These are phyloP conservation scores for Hormiphora californensis DNA, from an alignment of 37 sponge, comb jelly and placozoan genomes.

Conservation along the genomic window DNA sequence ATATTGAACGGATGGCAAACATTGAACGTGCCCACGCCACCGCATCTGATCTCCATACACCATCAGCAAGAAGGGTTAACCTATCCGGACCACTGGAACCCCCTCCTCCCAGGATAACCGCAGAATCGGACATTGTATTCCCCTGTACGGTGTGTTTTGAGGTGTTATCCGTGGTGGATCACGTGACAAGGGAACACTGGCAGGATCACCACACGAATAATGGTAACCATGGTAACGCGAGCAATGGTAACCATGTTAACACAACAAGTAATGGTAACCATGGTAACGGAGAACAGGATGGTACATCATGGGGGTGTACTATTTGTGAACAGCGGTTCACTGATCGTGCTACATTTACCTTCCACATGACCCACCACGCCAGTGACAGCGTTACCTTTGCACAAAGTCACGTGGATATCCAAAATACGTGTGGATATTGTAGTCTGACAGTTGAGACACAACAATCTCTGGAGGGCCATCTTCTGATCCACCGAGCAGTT, in stretches of 20 bases:
- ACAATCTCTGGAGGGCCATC: constrained; percentile 37
- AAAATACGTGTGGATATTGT: constrained; percentile 41
- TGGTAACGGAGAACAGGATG: constrained; percentile 1
- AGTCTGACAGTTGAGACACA: constrained; percentile 24
- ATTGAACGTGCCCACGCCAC: constrained; percentile 8
- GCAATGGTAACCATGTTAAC: too few species aligned
- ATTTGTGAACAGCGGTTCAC: constrained; percentile 37
- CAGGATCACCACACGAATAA: too few species aligned
- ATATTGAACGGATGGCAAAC: constrained; percentile 12
- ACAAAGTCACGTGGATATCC: constrained; percentile 9
- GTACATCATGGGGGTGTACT: constrained; percentile 41
- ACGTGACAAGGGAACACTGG: constrained; percentile 50
- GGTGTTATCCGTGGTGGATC: background rate
- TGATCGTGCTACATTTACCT: background rate
- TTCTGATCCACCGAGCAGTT: constrained; percentile 29
- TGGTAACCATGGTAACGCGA: too few species aligned
- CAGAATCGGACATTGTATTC: background rate
- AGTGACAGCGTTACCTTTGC: constrained; percentile 36
- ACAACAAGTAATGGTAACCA: too few species aligned
- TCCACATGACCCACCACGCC: constrained; percentile 12
- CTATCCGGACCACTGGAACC: background rate
- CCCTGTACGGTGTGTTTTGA: constrained; percentile 16
- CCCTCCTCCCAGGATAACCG: constrained; percentile 14
- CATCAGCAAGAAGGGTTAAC: background rate
- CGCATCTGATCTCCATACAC: too few species aligned